A percentile compares a stretch with the other conserved stretches of the same genome.
phyloP scores from a whole-genome alignment of 2,888 invertebrate genomes.

The Campoletis raptor region DNA sequence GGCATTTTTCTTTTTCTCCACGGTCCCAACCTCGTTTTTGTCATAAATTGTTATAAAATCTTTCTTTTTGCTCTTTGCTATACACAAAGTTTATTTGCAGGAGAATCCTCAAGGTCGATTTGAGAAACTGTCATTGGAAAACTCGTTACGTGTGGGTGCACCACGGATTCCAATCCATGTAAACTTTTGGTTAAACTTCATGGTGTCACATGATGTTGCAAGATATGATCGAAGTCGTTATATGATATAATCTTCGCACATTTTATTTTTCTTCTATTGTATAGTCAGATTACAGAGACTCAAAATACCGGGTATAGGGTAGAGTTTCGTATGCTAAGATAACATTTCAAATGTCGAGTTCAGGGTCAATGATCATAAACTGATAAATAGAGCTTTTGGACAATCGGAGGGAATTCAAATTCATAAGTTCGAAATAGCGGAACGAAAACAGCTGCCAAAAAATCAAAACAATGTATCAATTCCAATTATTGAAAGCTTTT shows the following conservation, averaged over 20 bases:
- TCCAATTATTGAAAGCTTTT: not conserved
- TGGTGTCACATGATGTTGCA: not conserved
- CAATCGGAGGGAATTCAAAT: not conserved
- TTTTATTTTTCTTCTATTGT: not conserved
- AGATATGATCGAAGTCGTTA: not conserved
- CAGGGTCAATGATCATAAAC: not conserved
- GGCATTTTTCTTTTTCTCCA: not conserved
- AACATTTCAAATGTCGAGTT: not conserved
- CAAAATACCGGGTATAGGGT: not conserved
- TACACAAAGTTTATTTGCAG: not conserved
- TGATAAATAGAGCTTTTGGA: not conserved
- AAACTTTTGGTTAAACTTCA: conserved; percentile 12
- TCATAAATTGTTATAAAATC: conserved; percentile 37
- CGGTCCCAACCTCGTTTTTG: conserved; percentile 22
- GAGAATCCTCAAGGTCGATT: conserved; percentile 61
- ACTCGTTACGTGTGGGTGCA: conserved; percentile 50
- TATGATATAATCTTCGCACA: not conserved
- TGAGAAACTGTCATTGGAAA: conserved; percentile 39
- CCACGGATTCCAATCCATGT: conserved; percentile 40
- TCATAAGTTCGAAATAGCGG: not conserved
- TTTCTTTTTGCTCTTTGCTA: conserved; percentile 13
- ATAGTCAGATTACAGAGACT: not conserved
- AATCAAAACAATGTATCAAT: not conserved
- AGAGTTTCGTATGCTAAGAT: not conserved
- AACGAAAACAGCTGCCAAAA: not conserved